These are phyloP conservation scores for Ophiothrix spiculata DNA, from an alignment of 35 echinoderm and acorn worm genomes.

Conservation along the genomic window DNA sequence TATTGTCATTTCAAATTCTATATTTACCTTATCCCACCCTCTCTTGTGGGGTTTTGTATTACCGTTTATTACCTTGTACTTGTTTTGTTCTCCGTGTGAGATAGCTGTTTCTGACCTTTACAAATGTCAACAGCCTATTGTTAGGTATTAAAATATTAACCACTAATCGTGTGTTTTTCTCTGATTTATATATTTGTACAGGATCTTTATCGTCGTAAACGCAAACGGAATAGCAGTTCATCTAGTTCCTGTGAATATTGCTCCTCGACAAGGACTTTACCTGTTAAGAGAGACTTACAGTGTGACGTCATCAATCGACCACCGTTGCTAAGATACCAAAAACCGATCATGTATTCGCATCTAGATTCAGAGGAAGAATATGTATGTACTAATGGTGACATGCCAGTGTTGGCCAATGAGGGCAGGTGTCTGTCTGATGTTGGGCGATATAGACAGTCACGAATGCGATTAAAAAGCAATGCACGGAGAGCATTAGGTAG, in stretches of 20 bases:
- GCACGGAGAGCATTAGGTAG: not conserved
- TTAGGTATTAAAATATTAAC: too few relatives aligned
- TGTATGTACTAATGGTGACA: slow-evolving; percentile 8
- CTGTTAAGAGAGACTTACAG: not conserved
- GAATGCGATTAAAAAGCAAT: slow-evolving; percentile 25
- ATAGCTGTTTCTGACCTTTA: too few relatives aligned
- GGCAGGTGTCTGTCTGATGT: slow-evolving; percentile 21
- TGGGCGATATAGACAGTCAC: slow-evolving; percentile 22
- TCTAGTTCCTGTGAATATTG: slow-evolving; percentile 6
- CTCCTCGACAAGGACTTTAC: not conserved
- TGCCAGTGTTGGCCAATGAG: slow-evolving; percentile 4
- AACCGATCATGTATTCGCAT: not conserved
- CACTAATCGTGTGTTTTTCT: too few relatives aligned
- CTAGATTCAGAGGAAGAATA: not conserved
- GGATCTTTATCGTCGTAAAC: not conserved
- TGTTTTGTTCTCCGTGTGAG: too few relatives aligned
- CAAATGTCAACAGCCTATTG: too few relatives aligned
- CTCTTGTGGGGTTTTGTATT: too few relatives aligned
- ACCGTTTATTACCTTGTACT: too few relatives aligned
- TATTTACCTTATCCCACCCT: too few relatives aligned
- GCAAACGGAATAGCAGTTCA: not conserved
- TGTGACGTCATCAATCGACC: not conserved
- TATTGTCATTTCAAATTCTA: too few relatives aligned
- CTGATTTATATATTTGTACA: not conserved
- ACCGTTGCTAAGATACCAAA: slow-evolving; percentile 12